phyloP scores from a whole-genome alignment of 2,113 vertebrate genomes.

The Raja brachyura region DNA sequence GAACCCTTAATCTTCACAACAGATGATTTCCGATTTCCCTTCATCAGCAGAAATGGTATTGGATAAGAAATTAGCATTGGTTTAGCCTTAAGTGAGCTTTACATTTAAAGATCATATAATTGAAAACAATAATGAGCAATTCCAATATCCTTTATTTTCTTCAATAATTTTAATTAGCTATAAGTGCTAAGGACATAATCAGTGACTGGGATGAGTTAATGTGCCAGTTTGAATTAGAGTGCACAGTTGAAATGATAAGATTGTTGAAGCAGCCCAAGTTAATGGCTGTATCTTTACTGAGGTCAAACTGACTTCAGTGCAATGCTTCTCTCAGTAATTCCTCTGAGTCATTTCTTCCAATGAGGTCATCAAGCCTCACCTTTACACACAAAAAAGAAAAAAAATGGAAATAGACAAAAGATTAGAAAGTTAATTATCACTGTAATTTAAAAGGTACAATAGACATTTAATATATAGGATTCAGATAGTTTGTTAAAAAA shows the following conservation, averaged over 20 bases:
- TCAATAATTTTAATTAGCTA: conserved; percentile 36
- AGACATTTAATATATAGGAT: background rate
- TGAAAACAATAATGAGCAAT: conserved; percentile 26
- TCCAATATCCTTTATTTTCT: conserved; percentile 32
- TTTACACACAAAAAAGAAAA: background rate
- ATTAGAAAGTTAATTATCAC: background rate
- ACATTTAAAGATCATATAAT: conserved; percentile 29
- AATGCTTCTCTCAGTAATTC: background rate
- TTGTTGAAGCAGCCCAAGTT: conserved; percentile 21
- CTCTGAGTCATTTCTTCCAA: conserved; percentile 29
- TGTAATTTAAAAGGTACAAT: background rate
- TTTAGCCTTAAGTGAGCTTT: background rate
- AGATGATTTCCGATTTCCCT: conserved; percentile 11
- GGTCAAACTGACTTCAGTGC: conserved; percentile 17
- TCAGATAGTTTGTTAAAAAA: background rate
- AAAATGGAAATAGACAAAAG: background rate
- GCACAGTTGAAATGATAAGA: conserved; percentile 27
- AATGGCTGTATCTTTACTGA: conserved; percentile 9
- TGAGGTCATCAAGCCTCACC: background rate
- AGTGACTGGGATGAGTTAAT: conserved; percentile 34
- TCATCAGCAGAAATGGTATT: background rate
- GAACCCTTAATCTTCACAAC: conserved; percentile 34
- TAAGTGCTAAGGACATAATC: conserved; percentile 26
- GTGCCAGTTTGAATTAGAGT: conserved; percentile 25
- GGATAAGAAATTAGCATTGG: background rate